Evolutionary conservation across 2,113 vertebrate species (phyloP).

Genomic region (Cyprinodon variegatus): DNA sequence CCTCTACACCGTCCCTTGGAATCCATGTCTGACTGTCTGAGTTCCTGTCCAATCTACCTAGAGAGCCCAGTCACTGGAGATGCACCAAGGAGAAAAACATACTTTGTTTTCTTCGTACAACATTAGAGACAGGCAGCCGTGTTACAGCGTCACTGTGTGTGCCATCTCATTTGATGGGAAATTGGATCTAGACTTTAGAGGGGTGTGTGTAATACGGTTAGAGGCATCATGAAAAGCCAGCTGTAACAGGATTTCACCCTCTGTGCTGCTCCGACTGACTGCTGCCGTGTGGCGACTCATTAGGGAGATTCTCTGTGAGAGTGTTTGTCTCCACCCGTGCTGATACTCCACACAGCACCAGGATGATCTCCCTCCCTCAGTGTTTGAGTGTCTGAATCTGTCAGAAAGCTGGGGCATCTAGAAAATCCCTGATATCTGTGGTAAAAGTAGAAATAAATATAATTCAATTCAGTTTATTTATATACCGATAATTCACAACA

Average conservation of each 20-base stretch:
- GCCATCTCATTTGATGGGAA: slow-evolving; percentile 67
- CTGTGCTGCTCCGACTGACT: slow-evolving; percentile 52
- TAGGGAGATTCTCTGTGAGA: slow-evolving; percentile 47
- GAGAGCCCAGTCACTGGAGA: slow-evolving; percentile 35
- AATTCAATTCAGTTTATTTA: too few relatives aligned
- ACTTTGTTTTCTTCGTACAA: slow-evolving; percentile 36
- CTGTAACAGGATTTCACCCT: slow-evolving; percentile 74
- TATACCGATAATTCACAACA: too few relatives aligned
- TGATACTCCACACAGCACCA: slow-evolving; percentile 3
- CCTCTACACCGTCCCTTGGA: background rate
- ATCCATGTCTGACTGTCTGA: slow-evolving; percentile 40
- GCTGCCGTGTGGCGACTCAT: slow-evolving; percentile 71
- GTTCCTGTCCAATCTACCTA: slow-evolving; percentile 58
- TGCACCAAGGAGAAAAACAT: slow-evolving; percentile 26
- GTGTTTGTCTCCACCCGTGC: slow-evolving; percentile 17
- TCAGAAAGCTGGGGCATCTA: background rate
- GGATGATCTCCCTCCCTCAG: slow-evolving; percentile 4
- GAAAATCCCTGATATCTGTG: background rate
- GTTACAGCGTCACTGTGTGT: slow-evolving; percentile 40
- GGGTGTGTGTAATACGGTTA: slow-evolving; percentile 70
- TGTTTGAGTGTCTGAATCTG: slow-evolving; percentile 6
- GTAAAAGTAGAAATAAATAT: background rate
- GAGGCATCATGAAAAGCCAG: slow-evolving; percentile 73
- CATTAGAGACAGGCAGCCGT: slow-evolving; percentile 42
- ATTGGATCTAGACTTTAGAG: slow-evolving; percentile 73